Evolutionary conservation across 1,140 invertebrate species (phyloP), one percentile per base, ranked within the genome.

Genomic region (Drosophila mojavensis): DNA sequence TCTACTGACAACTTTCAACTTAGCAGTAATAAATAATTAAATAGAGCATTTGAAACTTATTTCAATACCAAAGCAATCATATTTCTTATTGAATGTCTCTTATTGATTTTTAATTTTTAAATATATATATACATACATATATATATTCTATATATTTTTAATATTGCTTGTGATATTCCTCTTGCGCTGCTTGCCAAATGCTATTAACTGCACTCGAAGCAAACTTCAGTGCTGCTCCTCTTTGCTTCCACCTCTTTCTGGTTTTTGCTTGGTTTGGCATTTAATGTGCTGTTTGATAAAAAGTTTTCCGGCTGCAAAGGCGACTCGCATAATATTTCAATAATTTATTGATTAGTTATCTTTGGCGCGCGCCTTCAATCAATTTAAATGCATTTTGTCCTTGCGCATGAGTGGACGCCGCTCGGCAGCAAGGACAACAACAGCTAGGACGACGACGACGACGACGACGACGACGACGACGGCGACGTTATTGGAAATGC

Each of bases 261-360:
- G 28, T 9, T 33, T 9, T 33, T 33, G 33, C 33, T 33, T 17
- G 28, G 13, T 20, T 45, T 55, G 36, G 26, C 51, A 43, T 26
- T 63, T n/a, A 51, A 59, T 50, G 64, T 48, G 54, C 55, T 59
- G 55, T 50, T 59, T 59, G 64, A 67, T 61, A 59, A 56, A 56
- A 65, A 33, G 51, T 65, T 65, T 28, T 51, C 33, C 13, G 36
- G 36, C 17, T 26, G 39, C 20, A 53, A 64, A 45, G 26, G 51
- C 20, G 30, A 50, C 20, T 50, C 30, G 69, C 53, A 56, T 65
- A 71, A 75, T 64, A 75, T 71, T 75, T 75, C 67, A 75, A 71
- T 71, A 75, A 75, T 71, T 75, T 75, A 75, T 75, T 75, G 72
- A 75, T 75, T 75, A 75, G 67, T 75, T 71, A 71, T 75, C 73